phyloP scores from a whole-genome alignment of 2,797 vertebrate species.

The Calcarius lapponicus region DNA sequence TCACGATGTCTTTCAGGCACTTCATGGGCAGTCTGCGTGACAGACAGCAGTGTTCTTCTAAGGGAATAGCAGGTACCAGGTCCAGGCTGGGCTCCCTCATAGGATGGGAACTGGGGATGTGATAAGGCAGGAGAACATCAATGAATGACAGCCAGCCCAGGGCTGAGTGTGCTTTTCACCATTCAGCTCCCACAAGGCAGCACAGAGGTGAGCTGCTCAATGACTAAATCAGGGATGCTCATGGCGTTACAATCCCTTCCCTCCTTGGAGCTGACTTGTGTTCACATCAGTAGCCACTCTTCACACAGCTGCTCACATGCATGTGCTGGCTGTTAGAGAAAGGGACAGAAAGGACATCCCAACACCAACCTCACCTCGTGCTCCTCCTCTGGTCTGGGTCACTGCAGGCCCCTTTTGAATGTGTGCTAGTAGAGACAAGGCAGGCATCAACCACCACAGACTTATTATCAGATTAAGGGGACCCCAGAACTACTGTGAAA shows the following conservation, averaged over 20 bases:
- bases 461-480: not conserved
- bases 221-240: not conserved
- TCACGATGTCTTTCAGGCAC: not conserved
- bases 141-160: not conserved
- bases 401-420: not conserved
- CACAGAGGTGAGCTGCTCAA: not conserved
- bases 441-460: not conserved
- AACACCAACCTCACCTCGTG: not conserved
- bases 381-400: not conserved
- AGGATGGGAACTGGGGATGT: not conserved
- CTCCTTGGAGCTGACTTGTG: not conserved
- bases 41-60: not conserved
- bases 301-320: not conserved
- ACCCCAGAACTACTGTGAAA: not conserved
- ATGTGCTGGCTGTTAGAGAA: not conserved
- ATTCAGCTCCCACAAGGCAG: not conserved
- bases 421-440: not conserved
- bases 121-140: not conserved
- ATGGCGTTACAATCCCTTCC: not conserved
- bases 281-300: not conserved
- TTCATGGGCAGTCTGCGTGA: not conserved
- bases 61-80: not conserved
- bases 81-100: not conserved
- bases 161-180: not conserved
- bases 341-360: not conserved